A percentile compares a stretch with the other conserved stretches of the same genome.
These are phyloP conservation scores for Andrena minutula DNA, from an alignment of 2,888 invertebrate genomes.

Conservation along the genomic window DNA sequence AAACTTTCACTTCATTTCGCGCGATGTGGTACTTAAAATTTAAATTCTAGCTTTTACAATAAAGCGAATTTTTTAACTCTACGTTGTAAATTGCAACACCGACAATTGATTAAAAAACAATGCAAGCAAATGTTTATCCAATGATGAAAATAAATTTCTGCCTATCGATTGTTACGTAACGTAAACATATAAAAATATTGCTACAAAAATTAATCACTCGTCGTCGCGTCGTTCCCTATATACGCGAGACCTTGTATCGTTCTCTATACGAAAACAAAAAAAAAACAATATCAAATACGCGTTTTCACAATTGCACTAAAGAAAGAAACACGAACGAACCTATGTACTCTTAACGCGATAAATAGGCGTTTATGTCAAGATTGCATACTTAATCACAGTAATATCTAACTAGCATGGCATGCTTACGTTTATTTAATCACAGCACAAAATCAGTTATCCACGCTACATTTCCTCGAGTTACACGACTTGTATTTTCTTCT, in stretches of 20 bases:
- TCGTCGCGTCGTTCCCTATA: slow-evolving; percentile 21
- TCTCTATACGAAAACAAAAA: not conserved
- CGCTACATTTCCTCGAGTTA: slow-evolving; percentile 41
- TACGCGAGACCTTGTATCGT: slow-evolving; percentile 16
- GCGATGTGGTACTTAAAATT: slow-evolving; percentile 14
- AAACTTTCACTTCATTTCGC: slow-evolving; percentile 33
- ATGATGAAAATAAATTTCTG: slow-evolving; percentile 41
- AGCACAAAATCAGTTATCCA: slow-evolving; percentile 71
- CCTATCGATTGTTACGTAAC: slow-evolving; percentile 28
- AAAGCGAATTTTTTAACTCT: slow-evolving; percentile 40
- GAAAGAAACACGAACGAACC: slow-evolving; percentile 36
- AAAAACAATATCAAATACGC: slow-evolving; percentile 19
- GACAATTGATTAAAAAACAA: slow-evolving; percentile 40
- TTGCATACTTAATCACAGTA: slow-evolving; percentile 69
- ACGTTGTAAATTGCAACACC: slow-evolving; percentile 45
- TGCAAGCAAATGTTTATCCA: slow-evolving; percentile 36
- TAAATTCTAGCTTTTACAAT: slow-evolving; percentile 44
- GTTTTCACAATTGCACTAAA: slow-evolving; percentile 57
- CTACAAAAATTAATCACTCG: slow-evolving; percentile 35
- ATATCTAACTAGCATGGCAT: slow-evolving; percentile 67
- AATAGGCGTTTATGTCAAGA: slow-evolving; percentile 57
- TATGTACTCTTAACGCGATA: slow-evolving; percentile 45
- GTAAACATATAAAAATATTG: slow-evolving; percentile 42
- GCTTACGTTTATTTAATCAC: slow-evolving; percentile 70
- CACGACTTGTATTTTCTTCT: slow-evolving; percentile 47